Conservation (phyloP, 2,888 invertebrate species). For the Xestia c-nigrum region DNA sequence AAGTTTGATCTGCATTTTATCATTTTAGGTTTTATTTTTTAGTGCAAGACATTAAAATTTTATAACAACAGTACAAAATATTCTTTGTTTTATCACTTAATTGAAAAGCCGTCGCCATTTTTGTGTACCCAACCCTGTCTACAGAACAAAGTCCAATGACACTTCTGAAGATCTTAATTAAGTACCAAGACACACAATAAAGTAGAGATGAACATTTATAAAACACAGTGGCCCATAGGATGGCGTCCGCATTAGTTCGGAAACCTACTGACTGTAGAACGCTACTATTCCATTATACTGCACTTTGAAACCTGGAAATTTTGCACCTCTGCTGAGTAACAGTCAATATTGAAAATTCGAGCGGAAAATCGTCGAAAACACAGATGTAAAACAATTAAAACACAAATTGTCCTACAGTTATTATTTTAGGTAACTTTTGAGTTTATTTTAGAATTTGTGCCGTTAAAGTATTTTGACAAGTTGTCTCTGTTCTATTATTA, state of each 20-base stretch:
- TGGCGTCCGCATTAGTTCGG: background rate
- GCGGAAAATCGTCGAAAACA: background rate
- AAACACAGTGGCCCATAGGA: background rate
- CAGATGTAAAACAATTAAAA: slow-evolving; percentile 8
- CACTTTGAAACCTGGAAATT: slow-evolving; percentile 16
- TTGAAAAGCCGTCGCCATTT: slow-evolving; percentile 27
- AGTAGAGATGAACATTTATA: background rate
- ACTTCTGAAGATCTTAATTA: slow-evolving; percentile 18
- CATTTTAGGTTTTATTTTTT: background rate
- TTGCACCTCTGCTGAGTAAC: background rate
- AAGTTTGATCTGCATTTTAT: background rate
- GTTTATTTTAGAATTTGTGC: background rate
- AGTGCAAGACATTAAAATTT: background rate
- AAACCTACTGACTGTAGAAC: background rate
- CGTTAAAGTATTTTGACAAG: background rate
- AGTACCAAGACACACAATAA: slow-evolving; percentile 31
- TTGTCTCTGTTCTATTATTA: background rate
- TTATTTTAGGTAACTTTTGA: slow-evolving; percentile 1
- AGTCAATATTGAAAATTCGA: slow-evolving; percentile 2
- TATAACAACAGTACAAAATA: background rate
- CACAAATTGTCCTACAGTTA: background rate
- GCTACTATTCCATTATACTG: background rate
- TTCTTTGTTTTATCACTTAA: slow-evolving; percentile 14
- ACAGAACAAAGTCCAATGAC: slow-evolving; percentile 23
- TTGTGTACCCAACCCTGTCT: slow-evolving; percentile 3